phyloP scores from a whole-genome alignment of 2,113 vertebrate genomes.

The Hemibagrus wyckioides region DNA sequence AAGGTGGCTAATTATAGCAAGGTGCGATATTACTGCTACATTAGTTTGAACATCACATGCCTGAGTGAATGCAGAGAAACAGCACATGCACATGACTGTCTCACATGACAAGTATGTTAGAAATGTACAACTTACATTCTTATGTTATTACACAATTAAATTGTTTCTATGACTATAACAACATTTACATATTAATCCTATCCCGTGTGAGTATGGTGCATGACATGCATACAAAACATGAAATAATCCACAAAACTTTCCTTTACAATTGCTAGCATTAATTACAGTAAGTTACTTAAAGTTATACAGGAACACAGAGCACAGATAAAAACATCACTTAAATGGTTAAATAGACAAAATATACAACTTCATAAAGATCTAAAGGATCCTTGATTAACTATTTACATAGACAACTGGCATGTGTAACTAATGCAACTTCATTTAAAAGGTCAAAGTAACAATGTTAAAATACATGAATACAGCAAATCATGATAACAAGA shows the following conservation, averaged over 20 bases:
- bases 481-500: too few relatives aligned
- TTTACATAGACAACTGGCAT: background rate
- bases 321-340: background rate
- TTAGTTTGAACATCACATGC: slow-evolving; percentile 9
- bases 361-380: background rate
- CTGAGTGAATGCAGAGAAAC: background rate
- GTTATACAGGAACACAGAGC: background rate
- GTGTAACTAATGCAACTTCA: background rate
- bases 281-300: background rate
- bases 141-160: background rate
- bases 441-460: background rate
- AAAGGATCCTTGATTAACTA: background rate
- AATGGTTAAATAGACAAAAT: background rate
- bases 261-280: background rate
- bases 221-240: background rate
- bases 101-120: background rate
- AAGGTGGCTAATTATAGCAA: slow-evolving; percentile 40
- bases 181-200: too few relatives aligned
- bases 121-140: background rate
- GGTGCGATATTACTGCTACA: slow-evolving; percentile 2
- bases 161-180: background rate
- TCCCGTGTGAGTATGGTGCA: background rate
- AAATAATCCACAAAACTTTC: background rate
- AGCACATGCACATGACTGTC: background rate
- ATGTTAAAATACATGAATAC: background rate